Evolutionary conservation across 1,140 invertebrate species (phyloP).

Genomic region (Bathynomus jamesi): DNA sequence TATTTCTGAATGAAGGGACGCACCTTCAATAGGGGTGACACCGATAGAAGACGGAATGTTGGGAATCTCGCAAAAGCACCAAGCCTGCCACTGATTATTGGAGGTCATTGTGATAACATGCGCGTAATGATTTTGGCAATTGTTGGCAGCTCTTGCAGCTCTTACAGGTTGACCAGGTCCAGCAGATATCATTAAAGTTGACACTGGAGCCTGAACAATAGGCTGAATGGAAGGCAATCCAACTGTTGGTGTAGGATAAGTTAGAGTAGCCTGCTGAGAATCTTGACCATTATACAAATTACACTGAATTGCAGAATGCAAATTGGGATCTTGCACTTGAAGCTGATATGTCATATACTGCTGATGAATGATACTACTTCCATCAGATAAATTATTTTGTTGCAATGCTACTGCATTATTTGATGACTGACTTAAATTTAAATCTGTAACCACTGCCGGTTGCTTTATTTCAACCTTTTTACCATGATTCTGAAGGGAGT

Average conservation of each 20-base stretch:
- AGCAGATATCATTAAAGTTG: not conserved
- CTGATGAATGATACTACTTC: no score
- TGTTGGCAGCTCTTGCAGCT: not conserved
- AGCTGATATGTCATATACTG: not conserved
- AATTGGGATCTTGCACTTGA: no score
- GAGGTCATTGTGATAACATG: not conserved
- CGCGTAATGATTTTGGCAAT: not conserved
- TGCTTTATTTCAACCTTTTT: not conserved
- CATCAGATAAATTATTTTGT: not conserved
- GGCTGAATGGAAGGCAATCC: no score
- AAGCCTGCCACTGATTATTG: not conserved
- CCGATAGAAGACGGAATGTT: no score
- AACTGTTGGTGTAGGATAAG: not conserved
- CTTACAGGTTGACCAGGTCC: not conserved
- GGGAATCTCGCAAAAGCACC: not conserved
- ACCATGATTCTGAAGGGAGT: not conserved
- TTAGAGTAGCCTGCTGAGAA: no score
- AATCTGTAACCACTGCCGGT: not conserved
- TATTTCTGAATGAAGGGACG: no score
- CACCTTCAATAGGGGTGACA: no score
- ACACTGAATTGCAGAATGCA: no score
- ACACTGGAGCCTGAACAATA: no score
- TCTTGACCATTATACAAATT: no score
- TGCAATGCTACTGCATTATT: not conserved
- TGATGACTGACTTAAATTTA: not conserved